Percentiles rank a stretch among this genome's conserved stretches.
Conservation (phyloP, 1,140 invertebrate genomes). For the Drosophila subobscura region DNA sequence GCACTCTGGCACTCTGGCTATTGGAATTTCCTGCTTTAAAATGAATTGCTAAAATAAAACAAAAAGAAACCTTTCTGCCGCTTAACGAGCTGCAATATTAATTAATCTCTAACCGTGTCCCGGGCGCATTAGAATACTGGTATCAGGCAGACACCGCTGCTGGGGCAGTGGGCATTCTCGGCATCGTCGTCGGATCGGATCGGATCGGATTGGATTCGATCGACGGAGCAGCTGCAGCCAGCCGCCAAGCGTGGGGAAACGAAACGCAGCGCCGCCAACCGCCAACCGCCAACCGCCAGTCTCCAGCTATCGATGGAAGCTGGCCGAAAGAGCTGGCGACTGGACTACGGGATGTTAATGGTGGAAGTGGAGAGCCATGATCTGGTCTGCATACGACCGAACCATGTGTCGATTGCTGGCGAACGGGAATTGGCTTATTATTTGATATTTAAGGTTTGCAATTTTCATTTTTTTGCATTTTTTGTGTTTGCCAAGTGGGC, state of each 20-base stretch:
- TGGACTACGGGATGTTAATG: not conserved
- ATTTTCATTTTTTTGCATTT: not conserved
- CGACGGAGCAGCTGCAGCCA: conserved; percentile 48
- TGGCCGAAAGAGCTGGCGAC: not conserved
- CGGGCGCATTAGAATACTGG: conserved; percentile 51
- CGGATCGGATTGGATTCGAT: conserved; percentile 18
- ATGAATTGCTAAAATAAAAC: conserved; percentile 29
- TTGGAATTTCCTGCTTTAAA: conserved; percentile 33
- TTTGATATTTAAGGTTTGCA: conserved; percentile 39
- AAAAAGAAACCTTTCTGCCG: not conserved
- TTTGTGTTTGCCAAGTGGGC: not conserved
- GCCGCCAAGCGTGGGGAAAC: conserved; percentile 45
- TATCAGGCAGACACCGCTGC: conserved; percentile 21
- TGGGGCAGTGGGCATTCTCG: conserved; percentile 40
- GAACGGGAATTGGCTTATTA: conserved; percentile 24
- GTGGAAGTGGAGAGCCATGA: conserved; percentile 28
- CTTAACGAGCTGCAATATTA: conserved; percentile 51
- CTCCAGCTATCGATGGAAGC: not conserved
- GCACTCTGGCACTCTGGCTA: not conserved
- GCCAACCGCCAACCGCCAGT: too few relatives aligned
- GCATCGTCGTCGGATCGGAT: conserved; percentile 26
- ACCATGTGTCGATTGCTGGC: conserved; percentile 26
- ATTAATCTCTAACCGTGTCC: conserved; percentile 52
- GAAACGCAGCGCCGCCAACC: not conserved
- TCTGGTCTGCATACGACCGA: conserved; percentile 8